These are phyloP conservation scores for Mionectes olivaceus DNA, from an alignment of 2,797 vertebrate species.

Conservation along the genomic window DNA sequence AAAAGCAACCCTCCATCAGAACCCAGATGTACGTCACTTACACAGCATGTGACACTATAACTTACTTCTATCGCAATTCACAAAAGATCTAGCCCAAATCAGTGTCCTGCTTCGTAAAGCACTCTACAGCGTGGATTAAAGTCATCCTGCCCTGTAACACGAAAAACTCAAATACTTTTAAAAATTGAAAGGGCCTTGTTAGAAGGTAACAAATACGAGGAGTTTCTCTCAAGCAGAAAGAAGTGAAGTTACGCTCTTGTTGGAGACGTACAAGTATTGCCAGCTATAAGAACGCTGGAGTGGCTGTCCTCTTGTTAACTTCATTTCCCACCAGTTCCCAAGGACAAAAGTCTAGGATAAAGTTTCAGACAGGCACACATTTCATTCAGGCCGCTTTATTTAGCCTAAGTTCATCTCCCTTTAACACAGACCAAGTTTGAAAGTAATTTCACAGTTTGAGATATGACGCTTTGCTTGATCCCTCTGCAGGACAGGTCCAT, in stretches of 20 bases:
- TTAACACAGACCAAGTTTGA: not conserved
- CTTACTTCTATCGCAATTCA: not conserved
- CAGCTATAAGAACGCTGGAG: not conserved
- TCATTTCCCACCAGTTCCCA: not conserved
- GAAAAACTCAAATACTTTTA: not conserved
- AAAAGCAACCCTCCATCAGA: not conserved
- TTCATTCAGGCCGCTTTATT: not conserved
- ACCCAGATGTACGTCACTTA: not conserved
- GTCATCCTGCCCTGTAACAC: not conserved
- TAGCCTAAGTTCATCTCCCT: not conserved
- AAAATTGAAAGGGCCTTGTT: not conserved
- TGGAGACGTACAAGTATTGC: not conserved
- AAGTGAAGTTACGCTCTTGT: not conserved
- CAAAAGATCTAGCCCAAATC: accelerated
- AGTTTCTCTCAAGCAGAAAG: not conserved
- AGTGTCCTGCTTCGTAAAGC: not conserved
- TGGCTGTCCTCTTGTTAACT: accelerated
- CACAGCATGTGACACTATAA: accelerated
- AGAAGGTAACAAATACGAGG: not conserved
- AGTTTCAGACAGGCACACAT: not conserved
- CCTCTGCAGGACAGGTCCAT: not conserved
- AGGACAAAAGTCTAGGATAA: not conserved
- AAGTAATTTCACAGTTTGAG: not conserved
- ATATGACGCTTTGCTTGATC: not conserved
- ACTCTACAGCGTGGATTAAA: accelerated